Conservation (phyloP, 1,140 invertebrate species). For the Pseudomyrmex cubaensis region DNA sequence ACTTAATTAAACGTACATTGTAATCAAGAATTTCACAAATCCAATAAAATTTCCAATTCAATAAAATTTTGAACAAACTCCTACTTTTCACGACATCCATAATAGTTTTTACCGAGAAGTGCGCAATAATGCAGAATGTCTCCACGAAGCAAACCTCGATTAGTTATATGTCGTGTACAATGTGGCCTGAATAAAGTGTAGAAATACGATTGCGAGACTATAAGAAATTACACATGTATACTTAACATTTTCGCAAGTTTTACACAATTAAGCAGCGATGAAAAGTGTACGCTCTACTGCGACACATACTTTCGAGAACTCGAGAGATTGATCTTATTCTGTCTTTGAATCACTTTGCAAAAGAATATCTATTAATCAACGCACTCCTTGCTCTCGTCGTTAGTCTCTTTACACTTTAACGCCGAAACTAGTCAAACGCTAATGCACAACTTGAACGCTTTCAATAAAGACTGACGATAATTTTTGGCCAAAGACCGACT, state of each 20-base stretch:
- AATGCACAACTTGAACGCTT: background rate
- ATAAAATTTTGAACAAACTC: conserved; percentile 20
- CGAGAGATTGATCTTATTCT: conserved; percentile 28
- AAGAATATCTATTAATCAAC: conserved; percentile 31
- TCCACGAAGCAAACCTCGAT: conserved; percentile 53
- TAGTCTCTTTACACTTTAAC: conserved; percentile 9
- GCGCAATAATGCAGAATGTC: conserved; percentile 31
- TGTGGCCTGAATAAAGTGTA: conserved; percentile 42
- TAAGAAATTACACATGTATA: conserved; percentile 4
- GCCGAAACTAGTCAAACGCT: conserved; percentile 7
- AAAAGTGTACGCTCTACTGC: background rate
- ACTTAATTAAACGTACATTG: no score
- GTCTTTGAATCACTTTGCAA: conserved; percentile 15
- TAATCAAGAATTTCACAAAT: background rate
- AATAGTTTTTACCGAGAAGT: conserved; percentile 29
- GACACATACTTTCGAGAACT: background rate
- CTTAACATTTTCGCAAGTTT: background rate
- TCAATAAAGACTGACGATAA: conserved; percentile 5
- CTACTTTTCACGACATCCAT: conserved; percentile 38
- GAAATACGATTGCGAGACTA: background rate
- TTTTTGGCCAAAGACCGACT: background rate
- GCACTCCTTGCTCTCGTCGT: conserved; percentile 1
- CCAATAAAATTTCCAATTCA: background rate
- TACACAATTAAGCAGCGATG: conserved; percentile 3
- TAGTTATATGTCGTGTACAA: conserved; percentile 7